Evolutionary conservation across 2,888 invertebrate genomes (phyloP), one percentile per base, ranked within the genome.

Genomic region (Eucriotettix oculatus): DNA sequence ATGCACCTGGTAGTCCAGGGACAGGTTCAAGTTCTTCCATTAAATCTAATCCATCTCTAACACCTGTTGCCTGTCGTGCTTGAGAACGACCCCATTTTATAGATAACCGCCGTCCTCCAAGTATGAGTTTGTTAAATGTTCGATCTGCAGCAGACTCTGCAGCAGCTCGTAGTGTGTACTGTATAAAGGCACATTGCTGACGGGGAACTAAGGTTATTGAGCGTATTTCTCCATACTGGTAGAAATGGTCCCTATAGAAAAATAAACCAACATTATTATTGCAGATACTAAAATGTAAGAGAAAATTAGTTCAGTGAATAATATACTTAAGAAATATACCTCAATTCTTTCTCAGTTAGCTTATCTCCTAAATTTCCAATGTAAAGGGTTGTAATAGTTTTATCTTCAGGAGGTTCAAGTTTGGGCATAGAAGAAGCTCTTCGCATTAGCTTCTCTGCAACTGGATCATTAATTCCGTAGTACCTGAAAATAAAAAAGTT

Each of bases 11-110:
- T 9, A 90, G 74, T 10, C 90, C 88, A 9, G 89, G 89, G 0
- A 87, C 86, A 0, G 89, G 85, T 68, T 88, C 87, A 59, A 85
- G 72, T 9, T 64, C 66, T 42, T 63, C 64, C 63, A 66, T 62
- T 64, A 62, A 63, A 63, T 62, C 64, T 10, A 62, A 58, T 11
- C 65, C 63, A 56, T 65, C 65, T 72, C 71, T 11, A 77, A 73
- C 70, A 10, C 78, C 77, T 0, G 73, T 70, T 7, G 73, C 69
- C 63, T 82, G 80, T 56, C 85, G 78, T 1, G 86, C 95, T 75
- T 97, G 97, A 0, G 96, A 94, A 68, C 93, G 86, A 0, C 98
- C 98, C 99, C 99, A 99, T 71, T 98, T 95, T 64, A 99, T 95
- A n/a, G 93, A 93, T 1, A 98, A 79, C 56, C 96, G 80, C 64